phyloP scores from a whole-genome alignment of 2,797 vertebrate species.

The Poeciliopsis turneri region DNA sequence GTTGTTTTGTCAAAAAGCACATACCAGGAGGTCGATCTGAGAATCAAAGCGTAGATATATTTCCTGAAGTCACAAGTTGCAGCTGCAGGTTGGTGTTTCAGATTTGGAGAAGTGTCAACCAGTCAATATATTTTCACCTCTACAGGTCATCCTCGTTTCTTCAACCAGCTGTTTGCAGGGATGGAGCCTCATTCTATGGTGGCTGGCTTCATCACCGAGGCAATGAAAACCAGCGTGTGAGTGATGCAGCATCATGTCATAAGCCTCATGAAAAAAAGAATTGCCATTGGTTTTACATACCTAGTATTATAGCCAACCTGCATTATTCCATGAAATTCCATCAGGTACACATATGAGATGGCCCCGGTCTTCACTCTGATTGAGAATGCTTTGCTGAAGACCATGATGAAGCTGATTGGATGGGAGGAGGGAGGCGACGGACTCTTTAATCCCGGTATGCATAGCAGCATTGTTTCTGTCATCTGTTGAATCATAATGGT shows the following conservation, averaged over 20 bases:
- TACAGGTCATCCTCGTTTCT: conserved; percentile 81
- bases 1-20: background rate
- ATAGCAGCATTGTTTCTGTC: background rate
- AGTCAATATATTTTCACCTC: background rate
- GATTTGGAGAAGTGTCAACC: background rate
- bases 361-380: conserved; percentile 88
- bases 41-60: background rate
- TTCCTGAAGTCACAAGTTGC: background rate
- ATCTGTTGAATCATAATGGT: background rate
- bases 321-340: background rate
- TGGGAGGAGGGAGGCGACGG: conserved; percentile 89
- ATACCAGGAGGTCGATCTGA: background rate
- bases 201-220: conserved; percentile 86
- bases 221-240: conserved; percentile 76
- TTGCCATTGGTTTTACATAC: background rate
- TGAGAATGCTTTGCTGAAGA: conserved; percentile 86
- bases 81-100: background rate
- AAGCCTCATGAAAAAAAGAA: background rate
- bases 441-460: background rate
- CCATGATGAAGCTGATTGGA: conserved; percentile 87
- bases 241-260: background rate
- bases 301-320: background rate
- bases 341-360: conserved; percentile 86
- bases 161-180: conserved; percentile 88
- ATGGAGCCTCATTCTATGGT: conserved; percentile 87